phyloP scores from a whole-genome alignment of 2,113 vertebrate genomes.

The Campylomormyrus numenius region DNA sequence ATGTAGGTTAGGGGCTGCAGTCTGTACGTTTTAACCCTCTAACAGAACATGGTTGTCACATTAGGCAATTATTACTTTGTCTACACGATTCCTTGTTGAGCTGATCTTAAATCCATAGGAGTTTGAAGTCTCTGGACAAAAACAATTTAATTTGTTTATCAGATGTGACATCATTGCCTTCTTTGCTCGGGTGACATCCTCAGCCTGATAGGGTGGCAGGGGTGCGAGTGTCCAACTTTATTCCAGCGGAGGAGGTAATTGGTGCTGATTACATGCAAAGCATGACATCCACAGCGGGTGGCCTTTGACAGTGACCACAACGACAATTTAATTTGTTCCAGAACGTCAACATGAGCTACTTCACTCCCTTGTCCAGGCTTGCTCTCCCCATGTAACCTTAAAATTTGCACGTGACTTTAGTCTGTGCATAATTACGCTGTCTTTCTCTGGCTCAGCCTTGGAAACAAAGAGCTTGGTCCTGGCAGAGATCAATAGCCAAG shows the following conservation, averaged over 20 bases:
- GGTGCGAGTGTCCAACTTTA: neutral
- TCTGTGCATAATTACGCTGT: neutral
- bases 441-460: neutral
- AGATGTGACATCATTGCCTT: neutral
- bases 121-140: neutral
- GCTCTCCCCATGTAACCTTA: neutral
- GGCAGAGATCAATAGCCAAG: neutral
- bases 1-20: neutral
- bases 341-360: conserved; percentile 7
- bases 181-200: neutral
- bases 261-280: conserved; percentile 39
- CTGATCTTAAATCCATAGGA: neutral
- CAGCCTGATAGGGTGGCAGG: neutral
- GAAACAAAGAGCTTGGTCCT: neutral
- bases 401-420: neutral
- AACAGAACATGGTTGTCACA: neutral
- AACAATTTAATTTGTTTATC: neutral
- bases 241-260: neutral
- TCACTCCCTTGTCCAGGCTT: conserved; percentile 14
- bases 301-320: conserved; percentile 25
- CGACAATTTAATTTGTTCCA: conserved; percentile 44
- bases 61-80: neutral
- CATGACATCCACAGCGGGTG: conserved; percentile 38
- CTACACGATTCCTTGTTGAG: neutral
- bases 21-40: neutral